phyloP scores from a whole-genome alignment of 2,797 vertebrate genomes.

The Spinus pinus region DNA sequence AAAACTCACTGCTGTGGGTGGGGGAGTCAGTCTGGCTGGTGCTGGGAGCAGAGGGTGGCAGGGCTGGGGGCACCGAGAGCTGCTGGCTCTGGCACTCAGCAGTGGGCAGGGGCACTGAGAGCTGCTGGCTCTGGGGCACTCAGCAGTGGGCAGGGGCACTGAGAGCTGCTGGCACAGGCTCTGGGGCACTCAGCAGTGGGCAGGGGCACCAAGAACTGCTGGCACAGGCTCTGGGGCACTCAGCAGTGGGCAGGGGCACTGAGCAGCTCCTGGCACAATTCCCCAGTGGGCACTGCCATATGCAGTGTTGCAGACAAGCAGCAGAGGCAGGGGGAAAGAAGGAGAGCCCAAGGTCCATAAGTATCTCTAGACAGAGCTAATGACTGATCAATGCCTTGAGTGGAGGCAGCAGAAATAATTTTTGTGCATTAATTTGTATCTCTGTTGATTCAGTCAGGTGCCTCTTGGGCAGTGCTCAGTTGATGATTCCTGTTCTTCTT shows the following conservation, averaged over 20 bases:
- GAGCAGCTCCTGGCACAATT: conserved; percentile 42
- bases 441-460: not conserved
- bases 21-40: too few species aligned
- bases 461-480: not conserved
- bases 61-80: too few species aligned
- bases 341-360: not conserved
- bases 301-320: conserved; percentile 31
- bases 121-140: too few species aligned
- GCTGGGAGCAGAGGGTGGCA: too few species aligned
- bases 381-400: not conserved
- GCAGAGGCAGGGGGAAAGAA: conserved; percentile 17
- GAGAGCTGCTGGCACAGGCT: too few species aligned
- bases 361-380: conserved; percentile 1
- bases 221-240: not conserved
- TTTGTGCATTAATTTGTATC: not conserved
- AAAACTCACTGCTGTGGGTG: too few species aligned
- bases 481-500: conserved; percentile 10
- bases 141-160: too few species aligned
- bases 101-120: too few species aligned
- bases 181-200: too few species aligned
- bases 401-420: not conserved
- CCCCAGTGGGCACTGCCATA: not conserved
- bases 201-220: too few species aligned
- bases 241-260: not conserved
- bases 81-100: too few species aligned